Evolutionary conservation across 2,113 vertebrate species (phyloP).

Genomic region (Peromyscus californicus): DNA sequence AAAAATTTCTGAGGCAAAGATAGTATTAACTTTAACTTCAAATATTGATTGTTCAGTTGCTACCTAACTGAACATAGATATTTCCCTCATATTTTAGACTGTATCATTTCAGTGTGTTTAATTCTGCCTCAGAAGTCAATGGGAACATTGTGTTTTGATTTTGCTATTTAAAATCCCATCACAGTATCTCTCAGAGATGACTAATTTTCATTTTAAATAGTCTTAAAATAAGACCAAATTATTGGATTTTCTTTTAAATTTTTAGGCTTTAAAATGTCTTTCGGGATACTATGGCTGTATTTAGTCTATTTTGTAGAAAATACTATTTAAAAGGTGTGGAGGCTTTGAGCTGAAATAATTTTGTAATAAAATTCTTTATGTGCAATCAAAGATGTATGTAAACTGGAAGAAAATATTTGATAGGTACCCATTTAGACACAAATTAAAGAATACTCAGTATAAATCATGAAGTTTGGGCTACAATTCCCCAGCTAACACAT

Average conservation of each 20-base stretch:
- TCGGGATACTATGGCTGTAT: neutral
- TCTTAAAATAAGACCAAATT: conserved; percentile 14
- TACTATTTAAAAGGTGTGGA: neutral
- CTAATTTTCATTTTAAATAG: conserved; percentile 44
- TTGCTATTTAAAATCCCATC: conserved; percentile 32
- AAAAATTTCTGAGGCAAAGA: conserved; percentile 52
- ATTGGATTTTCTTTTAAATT: neutral
- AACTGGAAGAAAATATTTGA: neutral
- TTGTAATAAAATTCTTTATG: neutral
- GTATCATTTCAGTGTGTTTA: neutral
- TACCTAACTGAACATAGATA: neutral
- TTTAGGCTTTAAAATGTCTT: conserved; percentile 7
- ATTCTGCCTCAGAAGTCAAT: conserved; percentile 11
- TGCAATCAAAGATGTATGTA: neutral
- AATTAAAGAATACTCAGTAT: neutral
- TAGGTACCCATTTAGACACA: neutral
- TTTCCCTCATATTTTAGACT: neutral
- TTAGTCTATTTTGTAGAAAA: neutral
- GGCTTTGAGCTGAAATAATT: neutral
- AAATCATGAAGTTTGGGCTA: neutral
- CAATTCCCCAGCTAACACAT: neutral
- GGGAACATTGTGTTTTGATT: neutral
- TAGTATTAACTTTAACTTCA: conserved; percentile 44
- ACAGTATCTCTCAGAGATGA: neutral
- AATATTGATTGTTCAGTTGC: conserved; percentile 34